Percentiles rank a stretch among this genome's conserved stretches.
Conservation (phyloP, 2,113 vertebrate genomes). For the Chauna torquata region DNA sequence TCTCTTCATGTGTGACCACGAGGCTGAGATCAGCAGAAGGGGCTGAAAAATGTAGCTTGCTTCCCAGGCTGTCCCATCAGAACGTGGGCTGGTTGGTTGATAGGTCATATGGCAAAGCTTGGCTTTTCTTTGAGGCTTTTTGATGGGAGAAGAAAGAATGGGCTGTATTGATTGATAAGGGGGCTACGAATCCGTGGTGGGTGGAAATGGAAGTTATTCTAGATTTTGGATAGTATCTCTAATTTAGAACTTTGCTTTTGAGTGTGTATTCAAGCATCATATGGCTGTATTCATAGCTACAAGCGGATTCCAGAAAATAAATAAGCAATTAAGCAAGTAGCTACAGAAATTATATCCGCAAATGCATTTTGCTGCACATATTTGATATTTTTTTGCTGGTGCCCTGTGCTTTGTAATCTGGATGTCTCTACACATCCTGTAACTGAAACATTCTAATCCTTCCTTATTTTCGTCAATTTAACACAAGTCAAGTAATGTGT, state of each 20-base stretch:
- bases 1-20: conserved; percentile 16
- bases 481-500: neutral
- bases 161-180: neutral
- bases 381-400: conserved; percentile 28
- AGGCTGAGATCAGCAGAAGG: neutral
- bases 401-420: neutral
- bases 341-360: conserved; percentile 8
- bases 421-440: neutral
- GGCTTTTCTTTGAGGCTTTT: neutral
- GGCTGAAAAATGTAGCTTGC: neutral
- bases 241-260: neutral
- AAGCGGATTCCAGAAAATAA: conserved; percentile 2
- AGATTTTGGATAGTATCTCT: neutral
- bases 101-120: neutral
- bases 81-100: neutral
- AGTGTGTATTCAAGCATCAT: neutral
- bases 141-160: neutral
- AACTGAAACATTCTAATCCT: neutral
- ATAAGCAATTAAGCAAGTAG: conserved; percentile 3
- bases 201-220: neutral
- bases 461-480: conserved; percentile 27
- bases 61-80: neutral
- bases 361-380: conserved; percentile 12
- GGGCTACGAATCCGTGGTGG: neutral
- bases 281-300: neutral